These are phyloP conservation scores for Catotricha subobsoleta DNA, from an alignment of 2,888 invertebrate species.

Conservation along the genomic window DNA sequence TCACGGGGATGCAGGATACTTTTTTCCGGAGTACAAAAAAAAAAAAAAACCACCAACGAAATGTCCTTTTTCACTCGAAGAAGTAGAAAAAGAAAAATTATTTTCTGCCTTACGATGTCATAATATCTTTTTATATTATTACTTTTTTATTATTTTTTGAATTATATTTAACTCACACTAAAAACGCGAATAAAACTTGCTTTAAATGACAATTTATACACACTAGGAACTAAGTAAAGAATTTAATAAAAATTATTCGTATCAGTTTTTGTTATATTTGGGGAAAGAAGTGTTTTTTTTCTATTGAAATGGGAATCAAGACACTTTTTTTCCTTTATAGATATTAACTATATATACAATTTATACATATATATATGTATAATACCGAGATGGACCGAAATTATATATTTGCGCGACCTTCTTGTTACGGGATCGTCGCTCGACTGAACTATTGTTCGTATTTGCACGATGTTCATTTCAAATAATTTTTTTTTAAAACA, in stretches of 20 bases:
- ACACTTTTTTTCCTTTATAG: slow-evolving; percentile 6
- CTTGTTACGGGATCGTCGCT: slow-evolving; percentile 28
- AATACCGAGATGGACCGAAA: slow-evolving; percentile 13
- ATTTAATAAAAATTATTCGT: neutral
- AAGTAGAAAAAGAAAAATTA: neutral
- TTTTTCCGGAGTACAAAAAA: too few species aligned
- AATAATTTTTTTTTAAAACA: too few species aligned
- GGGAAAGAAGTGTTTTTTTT: too few species aligned
- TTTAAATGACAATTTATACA: neutral
- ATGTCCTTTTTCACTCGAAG: neutral
- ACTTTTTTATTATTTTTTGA: too few species aligned
- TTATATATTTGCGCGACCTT: slow-evolving; percentile 21
- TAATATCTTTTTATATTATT: slow-evolving; percentile 1
- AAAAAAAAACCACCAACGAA: too few species aligned
- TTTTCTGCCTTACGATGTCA: slow-evolving; percentile 1
- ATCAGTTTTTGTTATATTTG: neutral
- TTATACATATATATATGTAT: slow-evolving; percentile 5
- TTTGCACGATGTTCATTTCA: neutral
- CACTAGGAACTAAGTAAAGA: neutral
- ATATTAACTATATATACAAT: slow-evolving; percentile 2
- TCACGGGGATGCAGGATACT: too few species aligned
- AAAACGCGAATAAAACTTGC: slow-evolving; percentile 7
- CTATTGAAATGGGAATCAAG: neutral
- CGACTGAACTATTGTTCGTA: slow-evolving; percentile 21
- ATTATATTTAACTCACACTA: too few species aligned